Base-by-base conservation (phyloP, 1,140 invertebrate genomes). In the Zophobas atratus region DNA sequence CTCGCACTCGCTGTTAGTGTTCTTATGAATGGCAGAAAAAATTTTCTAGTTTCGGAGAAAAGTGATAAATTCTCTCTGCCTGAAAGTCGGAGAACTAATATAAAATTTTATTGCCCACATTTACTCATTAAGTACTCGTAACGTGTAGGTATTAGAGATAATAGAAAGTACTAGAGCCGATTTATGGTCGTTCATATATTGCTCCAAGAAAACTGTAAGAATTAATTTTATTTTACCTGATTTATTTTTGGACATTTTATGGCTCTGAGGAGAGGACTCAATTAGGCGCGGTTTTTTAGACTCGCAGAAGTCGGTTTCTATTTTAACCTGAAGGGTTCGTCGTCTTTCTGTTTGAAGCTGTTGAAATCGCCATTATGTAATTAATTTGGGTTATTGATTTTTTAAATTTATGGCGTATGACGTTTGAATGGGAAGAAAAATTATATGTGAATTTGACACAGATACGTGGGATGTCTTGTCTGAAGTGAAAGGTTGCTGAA, bases 51-150 rank as follows among this genome's bases (percentile, higher is more conserved):
- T 67, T 67, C n/a, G 60, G 38, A 67, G 39, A 67, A 67, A 67
- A 36, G 38, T 39, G 38, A 67, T 67, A 67, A 67, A 67, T 67
- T 67, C n/a, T 67, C 60, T n/a, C 4, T n/a, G 38, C 1, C 38
- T 55, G 38, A 43, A 67, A 67, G 60, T 67, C 41, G 35, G 35
- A 57, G 3, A 5, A n/a, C 20, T 36, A 39, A 46, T 41, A 46
- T 67, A 46, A 46, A 67, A 43, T 67, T 67, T 67, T 67, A 67
- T 67, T 67, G 39, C 60, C 56, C 60, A 67, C 60, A 60, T 41
- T 67, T 67, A 39, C 60, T 67, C 60, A 67, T 67, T 67, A 67
- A 67, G 60, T 32, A 43, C 60, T 39, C 4, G 20, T 51, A 51
- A 51, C n/a, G 20, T 36, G 60, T 60, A 60, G 56, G 39, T 32